Conservation (phyloP, 2,888 invertebrate genomes). For the Gisinianus flammeolus region DNA sequence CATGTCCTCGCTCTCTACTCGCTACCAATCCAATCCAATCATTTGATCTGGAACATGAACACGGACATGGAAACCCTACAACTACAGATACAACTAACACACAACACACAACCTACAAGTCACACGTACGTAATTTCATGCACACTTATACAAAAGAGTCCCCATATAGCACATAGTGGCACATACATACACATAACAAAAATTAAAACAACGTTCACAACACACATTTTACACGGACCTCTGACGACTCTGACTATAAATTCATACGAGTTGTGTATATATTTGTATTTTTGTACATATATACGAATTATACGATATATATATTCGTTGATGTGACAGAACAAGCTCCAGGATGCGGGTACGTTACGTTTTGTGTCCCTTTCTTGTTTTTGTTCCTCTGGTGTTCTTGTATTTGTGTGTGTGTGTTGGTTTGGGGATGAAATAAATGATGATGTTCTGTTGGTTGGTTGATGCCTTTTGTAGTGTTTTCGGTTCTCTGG, state of each 20-base stretch:
- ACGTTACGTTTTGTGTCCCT: background rate
- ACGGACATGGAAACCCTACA: background rate
- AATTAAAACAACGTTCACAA: too few species aligned
- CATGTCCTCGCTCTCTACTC: background rate
- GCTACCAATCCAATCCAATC: background rate
- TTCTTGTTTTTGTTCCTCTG: too few species aligned
- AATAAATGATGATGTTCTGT: conserved; percentile 8
- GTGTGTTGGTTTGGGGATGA: conserved; percentile 2
- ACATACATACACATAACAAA: too few species aligned
- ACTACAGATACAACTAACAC: background rate
- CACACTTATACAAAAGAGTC: background rate
- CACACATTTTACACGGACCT: too few species aligned
- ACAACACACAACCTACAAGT: background rate
- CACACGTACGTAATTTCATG: conserved; percentile 9
- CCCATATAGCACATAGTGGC: too few species aligned
- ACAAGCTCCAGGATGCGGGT: background rate
- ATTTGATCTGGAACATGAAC: background rate
- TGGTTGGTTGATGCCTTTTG: conserved; percentile 25
- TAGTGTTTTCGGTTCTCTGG: conserved; percentile 21
- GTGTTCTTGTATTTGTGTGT: background rate
- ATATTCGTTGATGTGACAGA: background rate
- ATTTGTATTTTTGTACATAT: too few species aligned
- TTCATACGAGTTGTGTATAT: too few species aligned
- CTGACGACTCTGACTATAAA: too few species aligned
- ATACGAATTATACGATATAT: too few species aligned